phyloP scores from a whole-genome alignment of 2,113 vertebrate genomes.

The Coreoperca whiteheadi region DNA sequence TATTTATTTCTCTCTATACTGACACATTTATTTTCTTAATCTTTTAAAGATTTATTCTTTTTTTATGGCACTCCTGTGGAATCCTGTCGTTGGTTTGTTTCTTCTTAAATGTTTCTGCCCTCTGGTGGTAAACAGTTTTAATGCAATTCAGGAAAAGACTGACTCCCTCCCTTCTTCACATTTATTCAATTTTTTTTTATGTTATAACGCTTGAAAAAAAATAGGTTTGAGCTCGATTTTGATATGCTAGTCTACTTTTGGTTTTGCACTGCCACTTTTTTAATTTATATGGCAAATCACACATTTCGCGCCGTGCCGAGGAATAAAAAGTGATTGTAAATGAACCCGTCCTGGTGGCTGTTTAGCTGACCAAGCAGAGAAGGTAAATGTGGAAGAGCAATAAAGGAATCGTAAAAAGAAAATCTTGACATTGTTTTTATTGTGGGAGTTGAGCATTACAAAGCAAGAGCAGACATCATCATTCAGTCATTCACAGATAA shows the following conservation, averaged over 20 bases:
- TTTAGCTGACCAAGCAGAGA: background rate
- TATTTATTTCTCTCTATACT: no score
- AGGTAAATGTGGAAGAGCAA: background rate
- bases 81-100: background rate
- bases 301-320: no score
- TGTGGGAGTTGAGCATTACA: slow-evolving; percentile 74
- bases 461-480: slow-evolving; percentile 73
- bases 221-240: background rate
- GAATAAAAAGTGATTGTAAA: background rate
- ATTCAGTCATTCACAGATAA: slow-evolving; percentile 77
- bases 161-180: background rate
- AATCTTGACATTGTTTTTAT: slow-evolving; percentile 72
- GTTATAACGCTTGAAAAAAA: background rate
- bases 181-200: no score
- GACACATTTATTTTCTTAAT: no score
- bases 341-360: background rate
- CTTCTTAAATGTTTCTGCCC: background rate
- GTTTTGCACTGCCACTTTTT: background rate
- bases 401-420: slow-evolving; percentile 15
- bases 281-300: no score
- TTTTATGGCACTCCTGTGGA: no score
- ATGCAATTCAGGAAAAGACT: background rate
- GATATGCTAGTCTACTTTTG: background rate
- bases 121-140: background rate
- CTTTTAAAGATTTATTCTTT: no score